These are phyloP conservation scores for Pimpla rufipes DNA, from an alignment of 2,888 invertebrate genomes.

Conservation along the genomic window DNA sequence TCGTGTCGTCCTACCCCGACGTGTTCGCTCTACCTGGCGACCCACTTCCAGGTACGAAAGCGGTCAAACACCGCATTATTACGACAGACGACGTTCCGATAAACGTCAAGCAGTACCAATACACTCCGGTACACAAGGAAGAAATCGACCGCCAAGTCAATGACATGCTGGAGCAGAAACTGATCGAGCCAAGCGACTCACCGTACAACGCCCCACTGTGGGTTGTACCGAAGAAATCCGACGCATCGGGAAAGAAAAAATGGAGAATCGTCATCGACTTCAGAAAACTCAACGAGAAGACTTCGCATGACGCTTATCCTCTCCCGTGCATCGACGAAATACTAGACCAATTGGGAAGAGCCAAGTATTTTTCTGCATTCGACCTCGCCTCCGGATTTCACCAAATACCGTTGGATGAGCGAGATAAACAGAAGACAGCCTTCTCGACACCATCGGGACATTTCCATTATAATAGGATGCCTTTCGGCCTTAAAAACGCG, in stretches of 20 bases:
- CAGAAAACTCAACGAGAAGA: slow-evolving; percentile 49
- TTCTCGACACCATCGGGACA: slow-evolving; percentile 48
- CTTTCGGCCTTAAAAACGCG: slow-evolving; percentile 15
- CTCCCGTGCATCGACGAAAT: slow-evolving; percentile 58
- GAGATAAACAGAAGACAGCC: slow-evolving; percentile 45
- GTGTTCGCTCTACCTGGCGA: slow-evolving; percentile 10
- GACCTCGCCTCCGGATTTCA: slow-evolving; percentile 73
- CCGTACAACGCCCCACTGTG: slow-evolving; percentile 53
- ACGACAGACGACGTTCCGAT: slow-evolving; percentile 10
- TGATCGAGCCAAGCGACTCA: slow-evolving; percentile 25
- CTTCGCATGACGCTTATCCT: slow-evolving; percentile 47
- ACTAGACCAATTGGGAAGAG: slow-evolving; percentile 68
- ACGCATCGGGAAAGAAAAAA: slow-evolving; percentile 50
- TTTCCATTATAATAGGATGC: slow-evolving; percentile 35
- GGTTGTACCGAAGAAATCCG: slow-evolving; percentile 55
- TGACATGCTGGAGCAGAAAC: not conserved
- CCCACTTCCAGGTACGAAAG: slow-evolving; percentile 10
- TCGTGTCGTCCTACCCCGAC: not conserved
- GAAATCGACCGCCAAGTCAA: slow-evolving; percentile 1
- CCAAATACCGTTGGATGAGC: slow-evolving; percentile 65
- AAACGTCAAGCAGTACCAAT: slow-evolving; percentile 1
- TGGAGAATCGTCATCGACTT: slow-evolving; percentile 62
- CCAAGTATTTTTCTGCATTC: slow-evolving; percentile 70
- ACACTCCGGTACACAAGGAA: slow-evolving; percentile 7
- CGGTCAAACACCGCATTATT: slow-evolving; percentile 15